These are phyloP conservation scores for Nixonia krombeini DNA, from an alignment of 1,140 invertebrate genomes.

Conservation along the genomic window DNA sequence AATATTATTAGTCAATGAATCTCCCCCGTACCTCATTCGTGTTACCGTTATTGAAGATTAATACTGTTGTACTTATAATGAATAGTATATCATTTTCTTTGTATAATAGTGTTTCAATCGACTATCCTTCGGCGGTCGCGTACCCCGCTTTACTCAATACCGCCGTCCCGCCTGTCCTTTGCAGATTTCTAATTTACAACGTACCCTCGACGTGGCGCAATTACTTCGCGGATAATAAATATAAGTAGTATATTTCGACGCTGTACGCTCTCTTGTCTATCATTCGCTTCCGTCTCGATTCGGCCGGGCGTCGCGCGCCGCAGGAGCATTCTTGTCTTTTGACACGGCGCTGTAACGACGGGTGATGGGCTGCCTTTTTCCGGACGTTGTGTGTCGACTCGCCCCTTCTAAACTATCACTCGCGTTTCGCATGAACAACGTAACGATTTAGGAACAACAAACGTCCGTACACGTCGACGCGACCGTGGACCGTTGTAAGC, in stretches of 20 bases:
- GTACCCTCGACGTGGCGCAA: slow-evolving; percentile 10
- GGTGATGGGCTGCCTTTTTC: no score
- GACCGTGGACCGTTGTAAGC: slow-evolving; percentile 3
- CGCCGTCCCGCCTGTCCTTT: slow-evolving; percentile 1
- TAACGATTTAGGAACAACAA: slow-evolving; percentile 14
- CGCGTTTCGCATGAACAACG: slow-evolving; percentile 8
- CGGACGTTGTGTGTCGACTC: no score
- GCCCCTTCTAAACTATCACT: slow-evolving; percentile 7
- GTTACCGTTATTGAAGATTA: slow-evolving; percentile 56
- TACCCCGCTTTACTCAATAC: slow-evolving; percentile 14
- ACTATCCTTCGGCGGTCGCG: slow-evolving; percentile 24
- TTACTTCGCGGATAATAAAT: slow-evolving; percentile 19
- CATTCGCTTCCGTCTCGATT: slow-evolving; percentile 2
- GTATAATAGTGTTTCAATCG: slow-evolving; percentile 39
- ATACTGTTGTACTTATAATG: slow-evolving; percentile 64
- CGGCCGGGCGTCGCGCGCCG: slow-evolving; percentile 27
- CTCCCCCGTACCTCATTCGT: slow-evolving; percentile 41
- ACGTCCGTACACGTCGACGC: no score
- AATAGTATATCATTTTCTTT: slow-evolving; percentile 56
- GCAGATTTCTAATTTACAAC: slow-evolving; percentile 35
- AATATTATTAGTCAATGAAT: slow-evolving; percentile 51
- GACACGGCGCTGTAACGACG: no score
- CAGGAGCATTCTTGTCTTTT: slow-evolving; percentile 34
- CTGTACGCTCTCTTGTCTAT: neutral
- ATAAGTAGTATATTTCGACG: slow-evolving; percentile 22